phyloP scores from a whole-genome alignment of 2,797 vertebrate genomes.

The Euthynnus affinis region DNA sequence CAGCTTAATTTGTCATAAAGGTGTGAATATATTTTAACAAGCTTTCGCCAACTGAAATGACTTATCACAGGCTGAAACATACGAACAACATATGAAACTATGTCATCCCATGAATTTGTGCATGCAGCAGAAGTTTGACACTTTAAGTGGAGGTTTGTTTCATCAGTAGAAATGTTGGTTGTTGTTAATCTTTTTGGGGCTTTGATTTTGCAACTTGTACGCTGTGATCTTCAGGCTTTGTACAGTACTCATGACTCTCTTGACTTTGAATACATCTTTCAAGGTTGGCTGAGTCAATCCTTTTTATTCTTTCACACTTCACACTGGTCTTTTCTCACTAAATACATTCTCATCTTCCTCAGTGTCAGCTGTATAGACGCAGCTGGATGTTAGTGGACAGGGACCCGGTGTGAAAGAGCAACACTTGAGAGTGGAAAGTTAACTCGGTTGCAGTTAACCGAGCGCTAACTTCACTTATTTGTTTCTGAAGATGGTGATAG shows the following conservation, averaged over 20 bases:
- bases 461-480: too few species aligned
- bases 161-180: neutral
- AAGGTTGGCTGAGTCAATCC: constrained; percentile 20
- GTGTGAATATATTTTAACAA: too few species aligned
- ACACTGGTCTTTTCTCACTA: constrained; percentile 5
- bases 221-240: constrained; percentile 11
- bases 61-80: constrained; percentile 1
- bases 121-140: constrained; percentile 2
- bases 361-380: constrained; percentile 41
- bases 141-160: constrained; percentile 5
- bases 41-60: too few species aligned
- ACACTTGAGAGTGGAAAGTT: neutral
- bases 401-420: constrained; percentile 14
- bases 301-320: constrained; percentile 14
- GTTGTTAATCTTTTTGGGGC: neutral
- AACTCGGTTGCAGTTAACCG: neutral
- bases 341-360: constrained; percentile 2
- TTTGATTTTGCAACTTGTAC: constrained; percentile 24
- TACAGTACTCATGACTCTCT: constrained; percentile 7
- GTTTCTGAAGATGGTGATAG: neutral
- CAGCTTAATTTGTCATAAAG: constrained; percentile 16
- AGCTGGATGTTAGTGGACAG: constrained; percentile 24
- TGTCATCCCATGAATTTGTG: constrained; percentile 1
- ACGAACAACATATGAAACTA: too few species aligned
- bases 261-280: neutral